A percentile compares a stretch with the other conserved stretches of the same genome.
These are phyloP conservation scores for Prolemur simus DNA, from an alignment of 2,113 vertebrate genomes.

Conservation along the genomic window DNA sequence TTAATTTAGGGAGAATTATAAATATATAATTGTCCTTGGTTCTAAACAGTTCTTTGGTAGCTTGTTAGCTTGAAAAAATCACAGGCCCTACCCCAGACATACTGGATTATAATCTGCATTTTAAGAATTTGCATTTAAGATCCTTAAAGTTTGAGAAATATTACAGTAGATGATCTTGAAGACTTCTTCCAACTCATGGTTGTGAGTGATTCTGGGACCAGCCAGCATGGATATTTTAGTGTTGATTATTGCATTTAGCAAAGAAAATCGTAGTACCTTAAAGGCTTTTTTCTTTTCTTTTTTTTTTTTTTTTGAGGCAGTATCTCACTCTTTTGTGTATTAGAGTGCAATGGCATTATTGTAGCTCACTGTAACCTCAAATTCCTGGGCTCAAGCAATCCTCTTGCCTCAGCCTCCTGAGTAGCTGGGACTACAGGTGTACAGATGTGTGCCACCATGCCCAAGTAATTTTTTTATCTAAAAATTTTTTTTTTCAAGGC, in stretches of 20 bases:
- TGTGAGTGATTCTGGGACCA: neutral
- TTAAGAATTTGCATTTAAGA: neutral
- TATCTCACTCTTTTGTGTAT: no score
- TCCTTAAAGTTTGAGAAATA: neutral
- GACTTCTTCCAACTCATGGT: neutral
- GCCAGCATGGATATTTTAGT: neutral
- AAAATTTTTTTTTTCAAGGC: no score
- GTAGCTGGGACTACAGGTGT: no score
- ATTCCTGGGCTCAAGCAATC: no score
- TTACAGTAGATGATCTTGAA: neutral
- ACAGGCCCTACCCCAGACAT: neutral
- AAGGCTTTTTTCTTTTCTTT: neutral
- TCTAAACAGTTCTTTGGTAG: conserved; percentile 13
- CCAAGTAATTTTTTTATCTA: no score
- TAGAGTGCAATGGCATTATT: no score
- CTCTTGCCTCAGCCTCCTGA: no score
- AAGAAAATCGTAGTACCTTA: neutral
- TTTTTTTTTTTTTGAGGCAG: no score
- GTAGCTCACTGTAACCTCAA: no score
- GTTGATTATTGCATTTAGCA: neutral
- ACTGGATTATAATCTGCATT: neutral
- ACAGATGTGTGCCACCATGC: no score
- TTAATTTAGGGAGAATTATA: conserved; percentile 10
- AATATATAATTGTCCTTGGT: neutral
- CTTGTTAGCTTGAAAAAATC: conserved; percentile 19